Evolutionary conservation across 2,888 invertebrate species (phyloP), one percentile per base, ranked within the genome.

Genomic region (Philopedon plagiatum): DNA sequence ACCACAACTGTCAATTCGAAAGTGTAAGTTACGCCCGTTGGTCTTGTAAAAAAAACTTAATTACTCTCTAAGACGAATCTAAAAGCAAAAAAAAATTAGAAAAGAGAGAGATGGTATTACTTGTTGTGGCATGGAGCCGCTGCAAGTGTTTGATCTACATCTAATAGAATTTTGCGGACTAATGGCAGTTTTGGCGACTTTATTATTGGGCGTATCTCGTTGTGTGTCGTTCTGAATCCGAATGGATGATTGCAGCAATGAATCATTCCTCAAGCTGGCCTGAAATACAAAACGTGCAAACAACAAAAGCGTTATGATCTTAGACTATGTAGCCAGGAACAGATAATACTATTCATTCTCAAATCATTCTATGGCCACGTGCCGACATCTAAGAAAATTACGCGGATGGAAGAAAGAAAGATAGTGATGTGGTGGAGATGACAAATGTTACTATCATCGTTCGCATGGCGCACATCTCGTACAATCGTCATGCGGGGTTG

Each of bases 181-280:
- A 71, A 92, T 83, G 37, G 69, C 65, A 11, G 60, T 9, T 61
- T 51, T 64, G 75, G 85, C 84, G 83, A 86, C 87, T 84, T 81
- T 89, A 87, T 91, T 91, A 83, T 92, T 91, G 5, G 91, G 90
- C 39, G 89, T 85, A 79, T 91, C 93, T 26, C 91, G 91, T 81
- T 93, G 93, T 0, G 93, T 94, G 81, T 94, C 92, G 82, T 93
- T 93, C 82, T 93, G 91, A 78, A 93, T 93, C 74, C 91, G 88
- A 5, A 90, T 89, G 4, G 90, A 88, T 41, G 89, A 88, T 44
- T 91, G 85, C 5, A 91, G 86, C 5, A 90, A 84, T 78, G 91
- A 90, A 77, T 90, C 89, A 81, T 90, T 90, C 65, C 89, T 85
- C 29, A 89, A 83, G 76, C 84, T 85, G 44, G 83, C 83, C 85